A percentile compares a stretch with the other conserved stretches of the same genome.
These are phyloP conservation scores for Dryobates pubescens DNA, from an alignment of 2,797 vertebrate species.

Conservation along the genomic window DNA sequence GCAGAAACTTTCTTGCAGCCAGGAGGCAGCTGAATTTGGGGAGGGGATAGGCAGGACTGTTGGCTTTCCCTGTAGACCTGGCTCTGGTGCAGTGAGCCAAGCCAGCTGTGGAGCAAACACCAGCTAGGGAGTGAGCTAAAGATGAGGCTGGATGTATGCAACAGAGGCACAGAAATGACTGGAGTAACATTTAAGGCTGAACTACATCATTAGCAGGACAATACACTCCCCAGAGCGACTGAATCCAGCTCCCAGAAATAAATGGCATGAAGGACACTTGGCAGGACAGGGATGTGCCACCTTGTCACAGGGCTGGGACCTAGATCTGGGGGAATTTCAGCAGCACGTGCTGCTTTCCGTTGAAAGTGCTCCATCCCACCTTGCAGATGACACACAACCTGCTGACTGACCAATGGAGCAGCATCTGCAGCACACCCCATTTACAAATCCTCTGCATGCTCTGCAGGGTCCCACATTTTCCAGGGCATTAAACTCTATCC, in stretches of 20 bases:
- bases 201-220: background rate
- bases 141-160: fast-evolving
- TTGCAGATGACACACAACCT: background rate
- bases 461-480: conserved; percentile 4
- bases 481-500: conserved; percentile 29
- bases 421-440: background rate
- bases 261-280: fast-evolving
- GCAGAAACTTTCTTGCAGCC: background rate
- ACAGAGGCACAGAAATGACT: background rate
- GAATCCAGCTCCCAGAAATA: background rate
- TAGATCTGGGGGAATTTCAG: background rate
- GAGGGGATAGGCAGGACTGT: background rate
- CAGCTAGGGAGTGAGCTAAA: background rate
- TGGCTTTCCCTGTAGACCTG: background rate
- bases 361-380: background rate
- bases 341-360: fast-evolving
- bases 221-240: fast-evolving
- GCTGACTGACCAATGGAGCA: background rate
- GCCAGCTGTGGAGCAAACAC: background rate
- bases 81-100: fast-evolving
- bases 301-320: fast-evolving
- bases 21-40: too few relatives aligned
- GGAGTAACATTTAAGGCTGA: background rate
- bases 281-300: fast-evolving
- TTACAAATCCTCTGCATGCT: background rate